phyloP scores from a whole-genome alignment of 2,888 invertebrate species.

The Ramazzottius varieornatus region DNA sequence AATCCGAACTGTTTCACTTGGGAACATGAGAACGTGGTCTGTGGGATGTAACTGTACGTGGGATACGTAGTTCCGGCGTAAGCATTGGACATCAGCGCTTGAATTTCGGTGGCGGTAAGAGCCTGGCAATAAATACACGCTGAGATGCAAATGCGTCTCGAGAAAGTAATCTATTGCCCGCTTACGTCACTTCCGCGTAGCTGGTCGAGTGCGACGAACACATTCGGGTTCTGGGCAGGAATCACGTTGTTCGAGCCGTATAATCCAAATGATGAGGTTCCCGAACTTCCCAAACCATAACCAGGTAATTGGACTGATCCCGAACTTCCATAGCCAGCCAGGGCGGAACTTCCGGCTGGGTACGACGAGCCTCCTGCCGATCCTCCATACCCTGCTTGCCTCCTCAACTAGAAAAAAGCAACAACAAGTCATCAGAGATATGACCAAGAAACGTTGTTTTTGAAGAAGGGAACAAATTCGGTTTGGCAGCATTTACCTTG shows the following conservation, averaged over 20 bases:
- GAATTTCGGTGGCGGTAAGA: not conserved
- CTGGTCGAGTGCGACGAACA: not conserved
- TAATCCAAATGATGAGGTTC: not conserved
- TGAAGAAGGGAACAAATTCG: too few species aligned
- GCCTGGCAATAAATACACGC: too few species aligned
- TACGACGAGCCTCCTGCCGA: not conserved
- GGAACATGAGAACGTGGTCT: not conserved
- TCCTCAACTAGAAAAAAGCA: not conserved
- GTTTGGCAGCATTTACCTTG: too few species aligned
- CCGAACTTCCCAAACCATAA: not conserved
- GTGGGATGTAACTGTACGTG: not conserved
- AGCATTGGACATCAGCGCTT: not conserved
- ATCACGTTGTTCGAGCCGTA: not conserved
- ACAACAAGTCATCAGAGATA: too few species aligned
- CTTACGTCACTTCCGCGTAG: not conserved
- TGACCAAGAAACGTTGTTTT: too few species aligned
- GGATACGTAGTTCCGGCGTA: not conserved
- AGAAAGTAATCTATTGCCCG: too few species aligned
- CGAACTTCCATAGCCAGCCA: conserved; percentile 6
- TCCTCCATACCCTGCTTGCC: not conserved
- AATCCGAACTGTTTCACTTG: not conserved
- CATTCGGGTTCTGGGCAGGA: not conserved
- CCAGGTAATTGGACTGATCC: too few species aligned
- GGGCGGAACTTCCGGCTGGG: conserved; percentile 5
- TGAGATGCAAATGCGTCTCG: too few species aligned